Conservation (phyloP, 2,888 invertebrate genomes). For the Platycheirus albimanus region DNA sequence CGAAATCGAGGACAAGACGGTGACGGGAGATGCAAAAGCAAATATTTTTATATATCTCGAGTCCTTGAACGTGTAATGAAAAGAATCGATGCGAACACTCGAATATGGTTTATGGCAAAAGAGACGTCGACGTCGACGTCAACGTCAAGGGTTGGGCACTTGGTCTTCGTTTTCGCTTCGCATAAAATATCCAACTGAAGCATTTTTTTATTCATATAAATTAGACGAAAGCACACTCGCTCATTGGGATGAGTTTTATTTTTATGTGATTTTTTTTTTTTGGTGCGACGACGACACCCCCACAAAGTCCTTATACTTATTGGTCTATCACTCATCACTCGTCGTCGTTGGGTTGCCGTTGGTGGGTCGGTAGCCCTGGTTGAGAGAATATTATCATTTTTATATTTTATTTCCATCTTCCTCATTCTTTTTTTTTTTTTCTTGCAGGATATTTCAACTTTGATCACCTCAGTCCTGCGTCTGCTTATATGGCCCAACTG, state of each 20-base stretch:
- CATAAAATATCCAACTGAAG: conserved; percentile 46
- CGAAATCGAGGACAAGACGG: conserved; percentile 10
- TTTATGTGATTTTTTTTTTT: conserved; percentile 8
- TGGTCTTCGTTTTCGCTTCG: conserved; percentile 38
- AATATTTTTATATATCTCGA: neutral
- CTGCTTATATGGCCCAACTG: conserved; percentile 23
- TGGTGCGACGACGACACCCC: too few species aligned
- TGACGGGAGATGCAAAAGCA: neutral
- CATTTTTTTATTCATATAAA: conserved; percentile 63
- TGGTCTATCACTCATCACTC: conserved; percentile 40
- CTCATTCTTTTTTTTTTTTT: too few species aligned
- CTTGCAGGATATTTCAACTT: conserved; percentile 41
- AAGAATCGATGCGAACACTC: conserved; percentile 63
- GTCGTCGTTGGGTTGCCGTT: neutral
- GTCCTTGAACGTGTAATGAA: conserved; percentile 65
- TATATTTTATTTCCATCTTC: too few species aligned
- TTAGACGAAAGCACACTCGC: conserved; percentile 16
- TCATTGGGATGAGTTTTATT: conserved; percentile 8
- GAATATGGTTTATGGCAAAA: conserved; percentile 59
- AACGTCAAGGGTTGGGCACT: conserved; percentile 28
- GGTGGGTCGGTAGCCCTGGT: neutral
- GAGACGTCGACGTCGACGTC: too few species aligned
- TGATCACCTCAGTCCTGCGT: conserved; percentile 41
- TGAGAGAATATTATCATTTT: conserved; percentile 19
- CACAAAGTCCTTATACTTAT: conserved; percentile 1